Percentiles rank a stretch among this genome's conserved stretches.
These are phyloP conservation scores for Meganola albula DNA, from an alignment of 2,888 invertebrate species.

Conservation along the genomic window DNA sequence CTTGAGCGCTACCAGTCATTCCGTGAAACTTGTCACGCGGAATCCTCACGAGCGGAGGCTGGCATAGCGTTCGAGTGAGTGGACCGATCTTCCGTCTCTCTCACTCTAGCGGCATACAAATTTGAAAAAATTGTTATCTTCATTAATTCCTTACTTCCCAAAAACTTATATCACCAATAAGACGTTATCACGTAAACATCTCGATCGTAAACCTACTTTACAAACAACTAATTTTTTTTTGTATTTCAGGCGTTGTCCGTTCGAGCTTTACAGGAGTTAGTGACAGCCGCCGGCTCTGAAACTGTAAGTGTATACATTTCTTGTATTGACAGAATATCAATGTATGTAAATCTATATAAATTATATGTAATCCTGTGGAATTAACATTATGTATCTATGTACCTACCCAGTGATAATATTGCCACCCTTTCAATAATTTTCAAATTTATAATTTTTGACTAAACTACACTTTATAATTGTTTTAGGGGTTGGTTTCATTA, in stretches of 20 bases:
- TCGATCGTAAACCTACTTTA: too few species aligned
- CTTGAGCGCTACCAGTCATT: too few species aligned
- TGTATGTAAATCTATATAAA: slow-evolving; percentile 17
- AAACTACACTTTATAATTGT: slow-evolving; percentile 37
- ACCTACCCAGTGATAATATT: slow-evolving; percentile 43
- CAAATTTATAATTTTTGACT: slow-evolving; percentile 40
- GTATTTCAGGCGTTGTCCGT: slow-evolving; percentile 90
- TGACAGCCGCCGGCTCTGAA: slow-evolving; percentile 95
- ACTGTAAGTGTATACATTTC: slow-evolving; percentile 88
- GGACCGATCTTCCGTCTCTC: too few species aligned
- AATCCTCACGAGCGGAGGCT: too few species aligned
- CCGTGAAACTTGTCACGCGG: too few species aligned
- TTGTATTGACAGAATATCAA: background rate
- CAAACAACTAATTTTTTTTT: background rate
- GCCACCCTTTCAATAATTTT: slow-evolving; percentile 46
- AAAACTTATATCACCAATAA: too few species aligned
- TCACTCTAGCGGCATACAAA: too few species aligned
- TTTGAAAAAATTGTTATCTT: too few species aligned
- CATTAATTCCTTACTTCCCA: too few species aligned
- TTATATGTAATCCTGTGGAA: slow-evolving; percentile 34
- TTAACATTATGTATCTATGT: slow-evolving; percentile 56
- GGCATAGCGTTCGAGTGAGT: too few species aligned
- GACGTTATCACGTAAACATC: too few species aligned
- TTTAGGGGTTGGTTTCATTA: slow-evolving; percentile 29
- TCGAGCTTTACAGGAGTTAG: slow-evolving; percentile 98